These are phyloP conservation scores for Byasa hedistus DNA, from an alignment of 2,888 invertebrate species.

Conservation along the genomic window DNA sequence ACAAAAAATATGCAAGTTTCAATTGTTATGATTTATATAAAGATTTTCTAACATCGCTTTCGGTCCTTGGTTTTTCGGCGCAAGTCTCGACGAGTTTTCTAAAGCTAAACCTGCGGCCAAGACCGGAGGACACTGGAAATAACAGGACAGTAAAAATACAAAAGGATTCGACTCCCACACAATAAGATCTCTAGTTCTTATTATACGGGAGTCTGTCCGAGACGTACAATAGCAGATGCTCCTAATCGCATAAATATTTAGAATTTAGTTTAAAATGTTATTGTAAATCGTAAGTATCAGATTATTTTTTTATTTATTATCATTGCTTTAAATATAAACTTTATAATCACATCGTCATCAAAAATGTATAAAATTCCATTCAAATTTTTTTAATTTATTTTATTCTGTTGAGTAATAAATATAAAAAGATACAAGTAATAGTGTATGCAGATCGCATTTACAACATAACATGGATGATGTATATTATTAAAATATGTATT, in stretches of 20 bases:
- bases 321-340: background rate
- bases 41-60: background rate
- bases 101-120: background rate
- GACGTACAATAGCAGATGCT: constrained; percentile 11
- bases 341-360: background rate
- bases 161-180: constrained; percentile 19
- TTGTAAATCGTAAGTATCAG: background rate
- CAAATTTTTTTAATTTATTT: too few relatives aligned
- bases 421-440: too few relatives aligned
- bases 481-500: too few relatives aligned
- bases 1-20: too few relatives aligned
- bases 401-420: too few relatives aligned
- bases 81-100: constrained; percentile 5
- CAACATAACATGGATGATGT: too few relatives aligned
- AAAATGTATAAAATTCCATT: too few relatives aligned
- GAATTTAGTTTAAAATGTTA: constrained; percentile 2
- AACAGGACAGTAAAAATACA: constrained; percentile 23
- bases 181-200: constrained; percentile 21
- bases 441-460: too few relatives aligned
- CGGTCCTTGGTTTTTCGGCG: background rate
- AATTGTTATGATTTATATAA: too few relatives aligned
- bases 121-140: constrained; percentile 17
- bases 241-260: constrained; percentile 8
- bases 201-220: constrained; percentile 11
- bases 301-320: background rate